Evolutionary conservation across 2,888 invertebrate genomes (phyloP).

Genomic region (Deilephila porcellus): DNA sequence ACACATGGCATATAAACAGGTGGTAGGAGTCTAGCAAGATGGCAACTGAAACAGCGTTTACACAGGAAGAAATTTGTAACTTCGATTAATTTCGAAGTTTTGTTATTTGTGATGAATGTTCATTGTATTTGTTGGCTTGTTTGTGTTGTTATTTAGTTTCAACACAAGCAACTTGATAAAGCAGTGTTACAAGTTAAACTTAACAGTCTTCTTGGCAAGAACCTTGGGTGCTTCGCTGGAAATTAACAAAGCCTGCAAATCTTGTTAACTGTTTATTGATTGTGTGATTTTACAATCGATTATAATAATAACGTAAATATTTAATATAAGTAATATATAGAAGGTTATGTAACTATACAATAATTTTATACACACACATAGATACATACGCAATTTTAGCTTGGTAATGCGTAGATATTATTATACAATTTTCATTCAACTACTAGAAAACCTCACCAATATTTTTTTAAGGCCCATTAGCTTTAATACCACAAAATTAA

Average conservation of each 20-base stretch:
- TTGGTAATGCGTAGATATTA: too few relatives aligned
- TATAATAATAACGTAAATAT: too few relatives aligned
- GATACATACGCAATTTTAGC: too few relatives aligned
- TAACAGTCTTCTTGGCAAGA: slow-evolving; percentile 36
- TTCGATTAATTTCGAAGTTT: slow-evolving; percentile 21
- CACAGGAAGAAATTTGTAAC: background rate
- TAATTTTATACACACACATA: too few relatives aligned
- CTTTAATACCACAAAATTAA: background rate
- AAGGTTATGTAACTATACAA: too few relatives aligned
- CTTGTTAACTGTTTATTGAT: background rate
- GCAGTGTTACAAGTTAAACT: slow-evolving; percentile 34
- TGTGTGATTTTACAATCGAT: too few relatives aligned
- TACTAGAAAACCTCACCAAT: too few relatives aligned
- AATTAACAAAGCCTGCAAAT: slow-evolving; percentile 1
- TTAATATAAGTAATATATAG: too few relatives aligned
- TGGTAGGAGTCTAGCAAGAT: background rate
- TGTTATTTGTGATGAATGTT: slow-evolving; percentile 21
- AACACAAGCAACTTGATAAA: slow-evolving; percentile 40
- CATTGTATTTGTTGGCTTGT: slow-evolving; percentile 32
- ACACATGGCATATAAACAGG: too few relatives aligned
- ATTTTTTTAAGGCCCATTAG: too few relatives aligned
- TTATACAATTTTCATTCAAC: too few relatives aligned
- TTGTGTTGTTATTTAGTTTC: slow-evolving; percentile 40
- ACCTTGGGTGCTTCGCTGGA: slow-evolving; percentile 36
- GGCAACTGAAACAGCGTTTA: background rate